phyloP scores from a whole-genome alignment of 35 echinoderm and acorn worm genomes.

The Ophioderma brevispina region DNA sequence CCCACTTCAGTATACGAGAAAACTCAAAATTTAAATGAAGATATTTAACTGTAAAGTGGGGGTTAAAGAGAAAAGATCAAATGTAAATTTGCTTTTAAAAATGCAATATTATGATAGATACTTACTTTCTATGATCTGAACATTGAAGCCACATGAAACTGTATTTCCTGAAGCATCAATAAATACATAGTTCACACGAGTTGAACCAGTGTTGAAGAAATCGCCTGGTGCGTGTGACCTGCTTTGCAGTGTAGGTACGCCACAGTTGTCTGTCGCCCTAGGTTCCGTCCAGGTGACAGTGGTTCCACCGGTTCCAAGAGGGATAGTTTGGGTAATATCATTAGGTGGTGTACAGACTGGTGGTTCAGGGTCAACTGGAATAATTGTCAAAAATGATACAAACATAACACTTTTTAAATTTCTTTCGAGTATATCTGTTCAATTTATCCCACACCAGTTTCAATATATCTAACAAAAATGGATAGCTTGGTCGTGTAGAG shows the following conservation, averaged over 20 bases:
- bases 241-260: neutral
- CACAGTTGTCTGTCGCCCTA: constrained; percentile 35
- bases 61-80: too few relatives aligned
- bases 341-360: neutral
- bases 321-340: neutral
- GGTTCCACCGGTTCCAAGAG: neutral
- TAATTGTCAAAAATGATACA: too few relatives aligned
- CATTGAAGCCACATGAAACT: constrained; percentile 45
- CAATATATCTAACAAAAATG: too few relatives aligned
- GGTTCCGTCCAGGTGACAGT: constrained; percentile 11
- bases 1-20: too few relatives aligned
- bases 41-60: too few relatives aligned
- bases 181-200: constrained; percentile 34
- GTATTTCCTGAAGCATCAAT: constrained; percentile 18
- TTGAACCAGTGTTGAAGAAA: neutral
- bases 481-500: too few relatives aligned
- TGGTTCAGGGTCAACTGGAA: neutral
- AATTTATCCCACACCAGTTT: too few relatives aligned
- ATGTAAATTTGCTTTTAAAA: too few relatives aligned
- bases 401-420: too few relatives aligned
- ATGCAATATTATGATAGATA: too few relatives aligned
- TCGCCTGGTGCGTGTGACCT: neutral
- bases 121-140: constrained; percentile 2
- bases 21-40: too few relatives aligned
- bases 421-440: too few relatives aligned